A percentile compares a stretch with the other conserved stretches of the same genome.
These are phyloP conservation scores for Microcebus murinus DNA, from an alignment of 2,113 vertebrate species.

Conservation along the genomic window DNA sequence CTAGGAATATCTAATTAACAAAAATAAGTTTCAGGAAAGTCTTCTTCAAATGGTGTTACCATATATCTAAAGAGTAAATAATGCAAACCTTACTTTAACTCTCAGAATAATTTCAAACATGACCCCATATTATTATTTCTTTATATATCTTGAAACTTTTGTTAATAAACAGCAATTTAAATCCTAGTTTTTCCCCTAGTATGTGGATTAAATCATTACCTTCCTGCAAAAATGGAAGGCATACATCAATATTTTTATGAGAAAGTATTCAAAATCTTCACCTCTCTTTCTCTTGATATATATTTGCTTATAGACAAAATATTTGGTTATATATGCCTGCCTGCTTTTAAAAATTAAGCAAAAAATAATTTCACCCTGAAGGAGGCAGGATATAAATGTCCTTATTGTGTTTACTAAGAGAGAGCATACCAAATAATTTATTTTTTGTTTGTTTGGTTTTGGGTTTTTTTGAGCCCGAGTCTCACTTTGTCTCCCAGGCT, in stretches of 20 bases:
- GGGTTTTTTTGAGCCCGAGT: no score
- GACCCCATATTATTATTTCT: not conserved
- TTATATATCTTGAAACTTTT: not conserved
- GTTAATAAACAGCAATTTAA: not conserved
- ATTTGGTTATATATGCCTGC: not conserved
- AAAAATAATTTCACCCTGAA: not conserved
- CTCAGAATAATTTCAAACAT: not conserved
- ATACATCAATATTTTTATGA: not conserved
- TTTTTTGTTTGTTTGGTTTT: no score
- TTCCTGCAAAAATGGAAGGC: not conserved
- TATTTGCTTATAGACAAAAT: not conserved
- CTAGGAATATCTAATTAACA: not conserved
- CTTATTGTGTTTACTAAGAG: not conserved
- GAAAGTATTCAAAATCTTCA: not conserved
- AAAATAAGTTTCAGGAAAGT: not conserved
- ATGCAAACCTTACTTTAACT: not conserved
- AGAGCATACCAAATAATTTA: not conserved
- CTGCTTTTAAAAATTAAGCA: constrained; percentile 14
- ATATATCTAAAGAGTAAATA: not conserved
- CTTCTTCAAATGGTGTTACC: not conserved
- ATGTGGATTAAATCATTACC: not conserved
- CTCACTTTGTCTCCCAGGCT: no score
- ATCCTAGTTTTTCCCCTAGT: not conserved
- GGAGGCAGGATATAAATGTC: not conserved
- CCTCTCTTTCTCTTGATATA: not conserved